These are phyloP conservation scores for Heterochromis multidens DNA, from an alignment of 2,113 vertebrate genomes.

Conservation along the genomic window DNA sequence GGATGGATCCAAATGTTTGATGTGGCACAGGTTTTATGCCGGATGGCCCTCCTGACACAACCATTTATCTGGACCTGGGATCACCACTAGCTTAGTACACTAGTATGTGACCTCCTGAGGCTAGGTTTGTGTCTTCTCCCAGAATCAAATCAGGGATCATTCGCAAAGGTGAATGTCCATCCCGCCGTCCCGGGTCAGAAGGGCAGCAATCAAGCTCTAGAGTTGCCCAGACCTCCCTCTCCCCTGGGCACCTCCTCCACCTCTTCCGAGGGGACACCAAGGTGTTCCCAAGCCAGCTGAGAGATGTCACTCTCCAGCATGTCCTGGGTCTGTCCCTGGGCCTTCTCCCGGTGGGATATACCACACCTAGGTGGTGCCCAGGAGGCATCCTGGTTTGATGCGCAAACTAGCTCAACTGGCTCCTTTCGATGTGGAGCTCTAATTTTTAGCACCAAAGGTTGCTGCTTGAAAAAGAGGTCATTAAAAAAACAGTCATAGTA, in stretches of 20 bases:
- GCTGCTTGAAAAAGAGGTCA: neutral
- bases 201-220: neutral
- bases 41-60: neutral
- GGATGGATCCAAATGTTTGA: neutral
- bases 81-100: too few species aligned
- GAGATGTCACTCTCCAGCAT: too few species aligned
- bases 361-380: too few species aligned
- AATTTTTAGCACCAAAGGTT: neutral
- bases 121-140: neutral
- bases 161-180: fast-evolving
- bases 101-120: neutral
- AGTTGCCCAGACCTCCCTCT: fast-evolving
- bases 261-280: neutral
- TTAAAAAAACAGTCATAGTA: fast-evolving
- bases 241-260: neutral
- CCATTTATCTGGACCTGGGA: too few species aligned
- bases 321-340: too few species aligned
- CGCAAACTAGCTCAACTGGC: neutral
- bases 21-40: neutral
- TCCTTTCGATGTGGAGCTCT: fast-evolving
- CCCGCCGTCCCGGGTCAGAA: fast-evolving
- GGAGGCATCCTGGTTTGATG: neutral
- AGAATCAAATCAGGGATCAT: neutral
- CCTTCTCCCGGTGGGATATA: too few species aligned
- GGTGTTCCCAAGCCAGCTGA: neutral